Base-by-base conservation (phyloP, 2,888 invertebrate species). In the Epistrophe grossulariae region DNA sequence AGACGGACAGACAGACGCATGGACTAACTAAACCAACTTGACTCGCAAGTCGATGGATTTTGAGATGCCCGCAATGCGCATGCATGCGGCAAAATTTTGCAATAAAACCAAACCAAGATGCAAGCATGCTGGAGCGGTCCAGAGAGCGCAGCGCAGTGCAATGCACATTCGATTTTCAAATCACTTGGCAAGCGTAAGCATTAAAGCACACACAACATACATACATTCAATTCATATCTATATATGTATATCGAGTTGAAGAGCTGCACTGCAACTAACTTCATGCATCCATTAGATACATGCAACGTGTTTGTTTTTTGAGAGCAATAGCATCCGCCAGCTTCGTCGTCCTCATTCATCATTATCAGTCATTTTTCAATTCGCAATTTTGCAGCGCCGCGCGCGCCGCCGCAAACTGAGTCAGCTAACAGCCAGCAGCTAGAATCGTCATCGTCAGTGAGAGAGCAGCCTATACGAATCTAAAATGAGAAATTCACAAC, bases 281-380 rank as follows among this genome's bases (percentile, higher is more conserved):
- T 35, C 79, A 50, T 78, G 74, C 73, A 81, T 87, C 78, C 85
- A 87, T 87, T 87, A 82, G 79, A 87, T 87, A 59, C 45, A 52
- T 71, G 79, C 79, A 79, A 66, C 66, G 72, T 79, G 87, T 87
- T 87, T 87, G 83, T 83, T 87, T 70, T 85, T 87, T 57, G 60
- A 85, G 82, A 81, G 74, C 81, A 77, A 85, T 78, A 78, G 71
- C 78, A 77, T 85, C 64, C 70, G 71, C 81, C 70, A 74, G 78
- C 79, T 64, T 79, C 62, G 77, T 82, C 73, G 84, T 76, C 57
- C 84, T 80, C 88, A 88, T 88, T 88, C 84, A 88, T 88, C 84
- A 88, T 88, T 88, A 88, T 88, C 79, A 79, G 88, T 88, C 88
- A 88, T 88, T 88, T 88, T 88, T 84, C 84, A 88, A 88, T 79